Evolutionary conservation across 2,113 vertebrate species (phyloP).

Genomic region (Rousettus leschenaultii): DNA sequence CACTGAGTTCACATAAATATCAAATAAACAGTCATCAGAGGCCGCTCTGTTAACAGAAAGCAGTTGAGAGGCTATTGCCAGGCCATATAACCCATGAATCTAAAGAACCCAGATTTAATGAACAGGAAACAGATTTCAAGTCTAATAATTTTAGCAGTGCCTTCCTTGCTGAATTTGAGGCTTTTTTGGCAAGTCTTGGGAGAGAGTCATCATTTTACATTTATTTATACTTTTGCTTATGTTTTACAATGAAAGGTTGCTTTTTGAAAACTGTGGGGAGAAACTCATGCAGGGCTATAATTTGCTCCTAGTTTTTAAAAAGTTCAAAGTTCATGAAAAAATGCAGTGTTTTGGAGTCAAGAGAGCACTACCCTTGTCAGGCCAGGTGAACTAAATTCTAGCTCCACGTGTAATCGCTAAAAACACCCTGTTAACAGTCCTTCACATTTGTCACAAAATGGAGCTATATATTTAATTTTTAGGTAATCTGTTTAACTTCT

Average conservation of each 20-base stretch:
- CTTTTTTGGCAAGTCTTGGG: background rate
- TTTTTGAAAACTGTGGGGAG: background rate
- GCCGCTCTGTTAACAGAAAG: background rate
- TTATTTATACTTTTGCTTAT: background rate
- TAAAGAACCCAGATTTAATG: background rate
- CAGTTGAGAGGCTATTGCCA: background rate
- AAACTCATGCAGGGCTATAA: background rate
- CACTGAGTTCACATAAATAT: background rate
- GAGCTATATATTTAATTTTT: background rate
- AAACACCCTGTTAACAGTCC: accelerated
- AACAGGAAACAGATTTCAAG: background rate
- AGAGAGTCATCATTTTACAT: background rate
- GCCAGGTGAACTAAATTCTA: background rate
- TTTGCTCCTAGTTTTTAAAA: background rate
- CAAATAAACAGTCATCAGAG: background rate
- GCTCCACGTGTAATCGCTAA: background rate
- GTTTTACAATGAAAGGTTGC: background rate
- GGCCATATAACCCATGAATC: background rate
- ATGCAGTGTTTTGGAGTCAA: background rate
- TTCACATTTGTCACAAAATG: background rate
- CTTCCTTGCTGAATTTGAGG: background rate
- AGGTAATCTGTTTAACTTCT: background rate
- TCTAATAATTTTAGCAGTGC: background rate
- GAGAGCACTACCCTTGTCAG: background rate
- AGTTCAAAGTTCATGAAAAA: background rate